Base-by-base conservation (phyloP, 1,140 invertebrate species). In the Drosophila oshimai region DNA sequence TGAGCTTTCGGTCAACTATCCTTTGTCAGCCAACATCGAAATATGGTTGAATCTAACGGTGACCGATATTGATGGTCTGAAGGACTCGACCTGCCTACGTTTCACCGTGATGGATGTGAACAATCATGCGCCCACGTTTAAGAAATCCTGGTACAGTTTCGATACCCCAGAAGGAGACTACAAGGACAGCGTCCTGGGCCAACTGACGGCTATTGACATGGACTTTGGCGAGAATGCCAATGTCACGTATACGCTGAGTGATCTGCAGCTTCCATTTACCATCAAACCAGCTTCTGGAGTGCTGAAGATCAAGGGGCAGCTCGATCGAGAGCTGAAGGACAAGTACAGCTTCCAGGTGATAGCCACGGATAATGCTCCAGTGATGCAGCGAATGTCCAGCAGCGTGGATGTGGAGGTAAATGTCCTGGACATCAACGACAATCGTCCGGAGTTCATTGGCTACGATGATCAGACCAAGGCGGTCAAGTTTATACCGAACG, bases 121-220 rank as follows among this genome's bases (percentile, higher is more conserved):
- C 84, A 95, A 98, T 83, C 96, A 97, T 87, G 93, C 95, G 10
- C 97, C 97, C 0, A 93, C 94, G 37, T 98, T 98, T 70, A 94
- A 94, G 62, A 94, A 96, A 75, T 93, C 94, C 1, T 95, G 94
- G 93, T 98, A 98, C 89, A 94, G 93, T 10, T 98, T 97, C 80
- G 95, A 96, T 65, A 92, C 97, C 0, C 92, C 95, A 12, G 97
- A 98, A 92, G 95, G 96, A 1, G 92, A 93, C 36, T 95, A 96
- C 86, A 92, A 94, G 4, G 93, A 94, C 24, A 93, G 93, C 45
- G 92, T 95, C 2, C 90, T 96, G 20, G 97, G 96, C 9, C 94
- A 93, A 60, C 94, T 98, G 53, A 93, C 94, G 62, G 96, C 96
- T 0, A 93, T 93, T 0, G 96, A 97, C 91, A 92, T 93, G 6